phyloP scores from a whole-genome alignment of 2,888 invertebrate species.

The Apocheima hispidaria region DNA sequence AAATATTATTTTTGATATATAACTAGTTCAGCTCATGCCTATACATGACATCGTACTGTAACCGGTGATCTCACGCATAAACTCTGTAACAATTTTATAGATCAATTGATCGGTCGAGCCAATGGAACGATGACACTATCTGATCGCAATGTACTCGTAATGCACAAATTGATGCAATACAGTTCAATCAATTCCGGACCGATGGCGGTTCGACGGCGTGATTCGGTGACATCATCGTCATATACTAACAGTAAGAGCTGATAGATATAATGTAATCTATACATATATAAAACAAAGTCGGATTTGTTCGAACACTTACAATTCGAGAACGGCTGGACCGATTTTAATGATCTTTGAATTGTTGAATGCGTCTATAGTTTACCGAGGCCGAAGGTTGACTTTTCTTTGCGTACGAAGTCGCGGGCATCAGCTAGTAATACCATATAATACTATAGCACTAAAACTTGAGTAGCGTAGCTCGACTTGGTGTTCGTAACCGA shows the following conservation, averaged over 20 bases:
- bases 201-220: slow-evolving; percentile 45
- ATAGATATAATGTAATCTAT: background rate
- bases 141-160: slow-evolving; percentile 51
- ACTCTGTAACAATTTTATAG: slow-evolving; percentile 51
- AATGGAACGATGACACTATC: slow-evolving; percentile 65
- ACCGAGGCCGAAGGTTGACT: too few relatives aligned
- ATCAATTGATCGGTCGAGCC: slow-evolving; percentile 53
- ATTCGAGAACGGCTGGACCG: too few relatives aligned
- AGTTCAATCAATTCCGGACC: slow-evolving; percentile 64
- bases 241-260: slow-evolving; percentile 14
- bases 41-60: too few relatives aligned
- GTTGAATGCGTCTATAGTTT: too few relatives aligned
- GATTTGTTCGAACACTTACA: too few relatives aligned
- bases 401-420: too few relatives aligned
- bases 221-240: slow-evolving; percentile 65
- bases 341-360: too few relatives aligned
- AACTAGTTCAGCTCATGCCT: background rate
- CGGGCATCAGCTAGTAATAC: too few relatives aligned
- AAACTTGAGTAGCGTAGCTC: too few relatives aligned
- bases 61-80: slow-evolving; percentile 39
- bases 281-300: too few relatives aligned
- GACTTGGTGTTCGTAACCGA: too few relatives aligned
- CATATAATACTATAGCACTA: too few relatives aligned
- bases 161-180: slow-evolving; percentile 67
- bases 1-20: background rate